Evolutionary conservation across 2,797 vertebrate species (phyloP).

Genomic region (Alcedo atthis): DNA sequence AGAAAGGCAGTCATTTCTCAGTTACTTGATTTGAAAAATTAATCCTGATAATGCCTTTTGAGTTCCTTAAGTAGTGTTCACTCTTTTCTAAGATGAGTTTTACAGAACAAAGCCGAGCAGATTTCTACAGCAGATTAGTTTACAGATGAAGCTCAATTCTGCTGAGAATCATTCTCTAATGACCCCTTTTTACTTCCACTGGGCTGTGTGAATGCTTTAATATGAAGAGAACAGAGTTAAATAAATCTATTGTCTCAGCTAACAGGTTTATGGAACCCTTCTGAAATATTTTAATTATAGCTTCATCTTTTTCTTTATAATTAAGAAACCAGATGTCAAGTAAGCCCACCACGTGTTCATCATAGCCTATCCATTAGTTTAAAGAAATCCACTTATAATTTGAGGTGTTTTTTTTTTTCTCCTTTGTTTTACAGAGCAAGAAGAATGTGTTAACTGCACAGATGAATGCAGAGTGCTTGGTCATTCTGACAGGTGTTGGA

Average conservation of each 20-base stretch:
- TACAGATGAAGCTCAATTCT: conserved; percentile 63
- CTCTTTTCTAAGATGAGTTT: conserved; percentile 57
- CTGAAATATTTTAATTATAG: conserved; percentile 79
- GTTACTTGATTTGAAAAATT: conserved; percentile 71
- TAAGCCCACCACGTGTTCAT: conserved; percentile 57
- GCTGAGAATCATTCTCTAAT: conserved; percentile 67
- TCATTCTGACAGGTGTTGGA: conserved; percentile 99
- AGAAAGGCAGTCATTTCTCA: conserved; percentile 42
- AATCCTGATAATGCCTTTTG: conserved; percentile 68
- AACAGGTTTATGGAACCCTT: conserved; percentile 82
- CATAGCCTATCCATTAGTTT: conserved; percentile 45
- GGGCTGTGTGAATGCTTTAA: conserved; percentile 64
- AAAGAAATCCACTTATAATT: conserved; percentile 65
- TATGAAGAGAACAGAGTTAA: conserved; percentile 72
- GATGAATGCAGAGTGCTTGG: conserved; percentile 99
- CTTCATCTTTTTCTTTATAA: conserved; percentile 69
- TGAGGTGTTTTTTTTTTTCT: conserved; percentile 60
- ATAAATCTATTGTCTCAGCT: conserved; percentile 75
- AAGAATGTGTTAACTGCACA: conserved; percentile 98
- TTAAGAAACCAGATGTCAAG: conserved; percentile 75
- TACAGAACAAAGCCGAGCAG: conserved; percentile 70
- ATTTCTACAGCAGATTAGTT: conserved; percentile 69
- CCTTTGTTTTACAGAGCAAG: conserved; percentile 89
- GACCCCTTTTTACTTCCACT: conserved; percentile 67
- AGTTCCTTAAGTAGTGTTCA: conserved; percentile 59